Conservation (phyloP, 2,797 vertebrate genomes). For the Cynodonichthys magdalenae region DNA sequence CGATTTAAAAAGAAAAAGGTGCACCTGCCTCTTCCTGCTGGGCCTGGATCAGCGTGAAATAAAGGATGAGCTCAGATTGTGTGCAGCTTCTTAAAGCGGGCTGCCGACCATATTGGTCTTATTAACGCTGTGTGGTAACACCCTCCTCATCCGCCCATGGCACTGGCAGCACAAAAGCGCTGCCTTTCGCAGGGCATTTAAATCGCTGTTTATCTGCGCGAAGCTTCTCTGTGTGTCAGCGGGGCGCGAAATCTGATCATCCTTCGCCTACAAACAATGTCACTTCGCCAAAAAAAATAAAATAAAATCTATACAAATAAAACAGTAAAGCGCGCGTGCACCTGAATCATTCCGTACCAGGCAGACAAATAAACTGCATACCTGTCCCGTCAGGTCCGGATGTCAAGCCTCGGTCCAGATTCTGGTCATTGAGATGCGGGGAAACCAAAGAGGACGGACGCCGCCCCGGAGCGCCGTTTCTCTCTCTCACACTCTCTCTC, state of each 20-base stretch:
- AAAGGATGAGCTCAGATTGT: conserved; percentile 45
- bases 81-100: conserved; percentile 41
- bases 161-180: conserved; percentile 62
- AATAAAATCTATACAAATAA: neutral
- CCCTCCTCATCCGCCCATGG: conserved; percentile 59
- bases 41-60: conserved; percentile 50
- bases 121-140: conserved; percentile 62
- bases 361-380: conserved; percentile 51
- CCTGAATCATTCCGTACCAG: conserved; percentile 48
- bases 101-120: conserved; percentile 54
- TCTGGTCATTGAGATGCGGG: conserved; percentile 67
- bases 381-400: conserved; percentile 74
- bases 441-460: conserved; percentile 48
- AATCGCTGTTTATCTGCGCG: conserved; percentile 15
- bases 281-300: conserved; percentile 25
- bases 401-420: conserved; percentile 67
- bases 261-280: conserved; percentile 51
- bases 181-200: conserved; percentile 24
- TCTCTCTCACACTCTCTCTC: no score
- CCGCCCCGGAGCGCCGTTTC: conserved; percentile 51
- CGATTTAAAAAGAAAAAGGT: conserved; percentile 24
- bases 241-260: neutral
- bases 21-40: conserved; percentile 66
- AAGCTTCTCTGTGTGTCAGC: conserved; percentile 16
- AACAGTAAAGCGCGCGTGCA: conserved; percentile 56